Evolutionary conservation across 2,113 vertebrate genomes (phyloP).

Genomic region (Orientallactaga bullata): DNA sequence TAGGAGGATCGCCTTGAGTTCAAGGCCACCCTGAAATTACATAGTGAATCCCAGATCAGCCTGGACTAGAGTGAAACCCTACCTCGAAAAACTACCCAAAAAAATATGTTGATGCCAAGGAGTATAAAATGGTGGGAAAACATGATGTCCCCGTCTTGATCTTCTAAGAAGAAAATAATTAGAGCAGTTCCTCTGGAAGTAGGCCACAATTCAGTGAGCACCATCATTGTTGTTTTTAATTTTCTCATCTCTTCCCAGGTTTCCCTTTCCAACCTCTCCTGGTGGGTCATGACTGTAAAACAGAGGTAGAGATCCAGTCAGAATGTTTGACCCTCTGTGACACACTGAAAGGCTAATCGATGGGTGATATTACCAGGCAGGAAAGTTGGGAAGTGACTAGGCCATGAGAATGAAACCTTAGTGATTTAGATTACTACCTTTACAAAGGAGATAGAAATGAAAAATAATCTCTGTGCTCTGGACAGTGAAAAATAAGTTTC

Average conservation of each 20-base stretch:
- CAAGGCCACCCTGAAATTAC: too few species aligned
- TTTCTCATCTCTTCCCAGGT: neutral
- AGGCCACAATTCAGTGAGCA: neutral
- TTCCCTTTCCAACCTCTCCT: neutral
- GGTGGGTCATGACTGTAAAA: too few species aligned
- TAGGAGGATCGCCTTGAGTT: too few species aligned
- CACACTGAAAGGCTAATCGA: neutral
- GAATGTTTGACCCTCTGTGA: neutral
- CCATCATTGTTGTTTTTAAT: neutral
- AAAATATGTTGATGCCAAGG: neutral
- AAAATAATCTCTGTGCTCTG: neutral
- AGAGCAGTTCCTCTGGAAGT: neutral
- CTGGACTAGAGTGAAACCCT: too few species aligned
- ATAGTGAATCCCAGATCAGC: too few species aligned
- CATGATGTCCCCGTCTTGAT: neutral
- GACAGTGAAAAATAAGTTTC: neutral
- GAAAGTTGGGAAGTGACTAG: neutral
- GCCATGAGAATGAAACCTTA: accelerated
- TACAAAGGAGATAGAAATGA: neutral
- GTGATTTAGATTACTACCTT: neutral
- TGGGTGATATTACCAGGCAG: neutral
- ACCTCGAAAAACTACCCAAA: too few species aligned
- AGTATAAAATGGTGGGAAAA: neutral
- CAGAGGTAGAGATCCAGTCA: neutral
- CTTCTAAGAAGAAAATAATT: neutral